Evolutionary conservation across 2,888 invertebrate species (phyloP).

Genomic region (Bugula neritina): DNA sequence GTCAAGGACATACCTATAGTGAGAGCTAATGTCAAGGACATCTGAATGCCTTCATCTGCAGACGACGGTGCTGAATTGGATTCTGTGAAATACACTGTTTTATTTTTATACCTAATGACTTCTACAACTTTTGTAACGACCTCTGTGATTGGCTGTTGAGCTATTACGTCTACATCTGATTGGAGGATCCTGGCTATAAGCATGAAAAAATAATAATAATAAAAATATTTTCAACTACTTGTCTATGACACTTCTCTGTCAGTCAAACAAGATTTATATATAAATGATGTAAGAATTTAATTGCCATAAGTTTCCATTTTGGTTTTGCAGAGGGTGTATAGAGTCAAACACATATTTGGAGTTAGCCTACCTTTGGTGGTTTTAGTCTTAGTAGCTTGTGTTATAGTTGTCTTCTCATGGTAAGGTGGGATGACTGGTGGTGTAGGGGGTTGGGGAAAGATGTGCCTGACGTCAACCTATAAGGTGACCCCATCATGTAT

Average conservation of each 20-base stretch:
- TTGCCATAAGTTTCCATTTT: too few relatives aligned
- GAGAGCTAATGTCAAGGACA: not conserved
- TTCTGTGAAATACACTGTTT: not conserved
- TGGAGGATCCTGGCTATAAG: not conserved
- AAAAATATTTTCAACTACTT: too few relatives aligned
- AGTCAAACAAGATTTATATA: too few relatives aligned
- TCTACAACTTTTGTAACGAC: slow-evolving; percentile 19
- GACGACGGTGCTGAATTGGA: not conserved
- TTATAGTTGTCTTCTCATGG: not conserved
- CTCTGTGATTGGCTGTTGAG: not conserved
- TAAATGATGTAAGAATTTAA: too few relatives aligned
- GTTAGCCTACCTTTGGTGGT: not conserved
- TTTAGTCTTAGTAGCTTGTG: not conserved
- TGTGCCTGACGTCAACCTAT: slow-evolving; percentile 3
- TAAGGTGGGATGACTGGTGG: slow-evolving; percentile 12
- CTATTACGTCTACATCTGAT: not conserved
- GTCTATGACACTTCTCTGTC: too few relatives aligned
- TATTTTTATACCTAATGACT: slow-evolving; percentile 5
- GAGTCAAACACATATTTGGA: too few relatives aligned
- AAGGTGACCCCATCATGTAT: too few relatives aligned
- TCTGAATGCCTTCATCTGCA: not conserved
- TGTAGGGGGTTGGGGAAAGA: slow-evolving; percentile 1
- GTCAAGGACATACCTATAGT: slow-evolving; percentile 9
- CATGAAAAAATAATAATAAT: too few relatives aligned
- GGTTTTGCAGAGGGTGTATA: too few relatives aligned